Base-by-base conservation (phyloP, 2,888 invertebrate species). In the Prosopocoilus inquinatus region DNA sequence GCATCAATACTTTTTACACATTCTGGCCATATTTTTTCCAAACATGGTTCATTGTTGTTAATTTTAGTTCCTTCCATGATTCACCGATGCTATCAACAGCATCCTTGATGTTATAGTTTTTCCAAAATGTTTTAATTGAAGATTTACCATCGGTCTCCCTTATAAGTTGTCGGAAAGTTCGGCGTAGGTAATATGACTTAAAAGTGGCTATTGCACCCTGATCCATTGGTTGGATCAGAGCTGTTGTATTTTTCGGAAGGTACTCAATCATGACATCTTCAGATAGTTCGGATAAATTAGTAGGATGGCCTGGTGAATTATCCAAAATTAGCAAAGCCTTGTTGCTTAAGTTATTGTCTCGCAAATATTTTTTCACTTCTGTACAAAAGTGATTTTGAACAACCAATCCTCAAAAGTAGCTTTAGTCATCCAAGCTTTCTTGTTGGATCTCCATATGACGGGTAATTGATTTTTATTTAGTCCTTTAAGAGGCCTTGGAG, bases 51-150 rank as follows among this genome's bases (percentile, higher is more conserved):
- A 65, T 59, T 50, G 61, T 60, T 35, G 63, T 63, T 62, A 41
- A 60, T 64, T 62, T 62, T 50, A 59, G 46, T 58, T 66, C 61
- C 50, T 65, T 63, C 64, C 64, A 64, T 55, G 63, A 64, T 63
- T 63, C 58, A 51, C 61, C 61, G 47, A 66, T 65, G 56, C 49
- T 64, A 32, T 62, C 51, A 41, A 64, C n/a, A n/a, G n/a, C n/a
- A n/a, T n/a, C n/a, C n/a, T n/a, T n/a, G n/a, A n/a, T n/a, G n/a
- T n/a, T n/a, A n/a, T n/a, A n/a, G n/a, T n/a, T n/a, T n/a, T n/a
- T n/a, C n/a, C n/a, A n/a, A n/a, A n/a, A n/a, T n/a, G 28, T 50
- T 64, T 60, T 55, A 58, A 64, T 50, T 55, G 56, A 51, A 35
- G 47, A 50, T 62, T 59, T 49, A 46, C 49, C 48, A 47, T 62